Evolutionary conservation across 2,113 vertebrate genomes (phyloP).

Genomic region (Alces alces): DNA sequence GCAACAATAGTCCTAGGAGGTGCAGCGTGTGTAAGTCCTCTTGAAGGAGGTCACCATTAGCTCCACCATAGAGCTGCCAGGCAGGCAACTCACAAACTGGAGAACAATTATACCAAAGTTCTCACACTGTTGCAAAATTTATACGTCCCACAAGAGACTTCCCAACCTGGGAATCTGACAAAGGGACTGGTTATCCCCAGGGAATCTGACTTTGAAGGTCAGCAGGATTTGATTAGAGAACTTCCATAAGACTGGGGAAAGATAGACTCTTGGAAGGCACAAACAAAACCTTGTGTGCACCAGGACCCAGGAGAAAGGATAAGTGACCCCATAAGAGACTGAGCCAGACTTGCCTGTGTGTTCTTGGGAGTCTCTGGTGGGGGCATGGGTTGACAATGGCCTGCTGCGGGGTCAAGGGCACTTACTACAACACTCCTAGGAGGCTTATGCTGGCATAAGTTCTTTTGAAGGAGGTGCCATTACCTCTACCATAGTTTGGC

Average conservation of each 20-base stretch:
- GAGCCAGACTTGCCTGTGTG: background rate
- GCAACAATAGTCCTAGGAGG: background rate
- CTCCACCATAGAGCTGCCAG: background rate
- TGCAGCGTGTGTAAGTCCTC: background rate
- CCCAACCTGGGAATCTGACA: background rate
- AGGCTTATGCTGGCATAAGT: background rate
- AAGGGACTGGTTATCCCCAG: background rate
- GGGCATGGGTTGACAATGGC: background rate
- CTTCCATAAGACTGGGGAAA: background rate
- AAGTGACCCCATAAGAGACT: background rate
- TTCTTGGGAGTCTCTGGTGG: background rate
- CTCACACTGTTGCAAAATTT: background rate
- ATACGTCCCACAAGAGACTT: background rate
- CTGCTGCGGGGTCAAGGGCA: background rate
- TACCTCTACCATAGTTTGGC: background rate
- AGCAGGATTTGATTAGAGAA: background rate
- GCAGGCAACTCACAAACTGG: background rate
- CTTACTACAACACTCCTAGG: background rate
- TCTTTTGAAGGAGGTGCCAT: background rate
- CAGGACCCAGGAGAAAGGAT: background rate
- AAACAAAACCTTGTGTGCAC: background rate
- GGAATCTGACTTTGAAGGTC: background rate
- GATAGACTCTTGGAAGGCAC: background rate
- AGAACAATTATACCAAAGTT: background rate
- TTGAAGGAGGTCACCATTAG: background rate